phyloP scores from a whole-genome alignment of 2,113 vertebrate species.

The Austrofundulus limnaeus region DNA sequence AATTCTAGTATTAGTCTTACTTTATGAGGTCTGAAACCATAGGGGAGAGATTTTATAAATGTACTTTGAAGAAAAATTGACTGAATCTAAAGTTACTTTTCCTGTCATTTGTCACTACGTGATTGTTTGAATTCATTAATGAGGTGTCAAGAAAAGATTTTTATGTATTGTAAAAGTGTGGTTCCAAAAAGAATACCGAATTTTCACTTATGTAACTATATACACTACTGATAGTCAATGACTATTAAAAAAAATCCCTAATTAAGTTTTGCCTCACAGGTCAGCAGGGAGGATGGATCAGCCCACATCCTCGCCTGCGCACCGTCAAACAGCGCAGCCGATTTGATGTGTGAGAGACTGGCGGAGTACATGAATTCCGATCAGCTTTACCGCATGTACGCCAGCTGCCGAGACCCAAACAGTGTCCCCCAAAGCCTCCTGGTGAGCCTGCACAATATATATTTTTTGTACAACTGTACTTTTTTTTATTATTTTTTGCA shows the following conservation, averaged over 20 bases:
- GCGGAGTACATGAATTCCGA: slow-evolving; percentile 71
- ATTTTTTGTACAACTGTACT: too few relatives aligned
- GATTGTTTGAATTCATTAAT: too few relatives aligned
- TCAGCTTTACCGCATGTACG: slow-evolving; percentile 83
- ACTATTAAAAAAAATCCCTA: background rate
- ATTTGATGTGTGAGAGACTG: slow-evolving; percentile 88
- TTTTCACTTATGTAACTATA: too few relatives aligned
- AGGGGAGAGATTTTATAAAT: too few relatives aligned
- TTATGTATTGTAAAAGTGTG: too few relatives aligned
- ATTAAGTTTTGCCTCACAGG: slow-evolving; percentile 9
- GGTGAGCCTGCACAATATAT: slow-evolving; percentile 69
- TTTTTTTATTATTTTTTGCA: too few relatives aligned
- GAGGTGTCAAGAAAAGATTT: too few relatives aligned
- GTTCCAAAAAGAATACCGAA: too few relatives aligned
- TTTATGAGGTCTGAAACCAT: background rate
- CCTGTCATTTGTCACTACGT: background rate
- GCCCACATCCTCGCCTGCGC: slow-evolving; percentile 87
- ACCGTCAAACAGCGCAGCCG: slow-evolving; percentile 89
- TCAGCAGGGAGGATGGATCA: slow-evolving; percentile 26
- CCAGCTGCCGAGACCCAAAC: slow-evolving; percentile 78
- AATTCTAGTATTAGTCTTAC: too few relatives aligned
- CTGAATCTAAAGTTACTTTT: background rate
- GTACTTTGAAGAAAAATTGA: background rate
- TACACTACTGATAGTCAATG: too few relatives aligned
- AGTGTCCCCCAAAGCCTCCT: slow-evolving; percentile 79